Conservation (phyloP, 2,888 invertebrate genomes). For the Morinoia aosen region DNA sequence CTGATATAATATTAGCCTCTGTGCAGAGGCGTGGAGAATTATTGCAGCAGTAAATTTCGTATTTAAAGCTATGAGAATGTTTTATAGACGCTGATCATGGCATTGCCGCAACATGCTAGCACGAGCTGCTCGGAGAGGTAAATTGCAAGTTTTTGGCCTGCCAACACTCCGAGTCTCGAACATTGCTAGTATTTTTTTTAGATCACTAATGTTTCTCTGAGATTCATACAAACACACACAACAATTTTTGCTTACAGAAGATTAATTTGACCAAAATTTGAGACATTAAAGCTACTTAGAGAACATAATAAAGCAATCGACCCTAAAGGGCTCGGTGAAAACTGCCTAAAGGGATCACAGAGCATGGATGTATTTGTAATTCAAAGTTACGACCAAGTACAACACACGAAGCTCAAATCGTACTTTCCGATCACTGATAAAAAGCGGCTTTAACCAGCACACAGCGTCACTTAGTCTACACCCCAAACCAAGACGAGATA, state of each 20-base stretch:
- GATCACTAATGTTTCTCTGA: background rate
- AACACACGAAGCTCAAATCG: background rate
- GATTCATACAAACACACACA: background rate
- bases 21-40: background rate
- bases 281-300: background rate
- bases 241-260: background rate
- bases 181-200: background rate
- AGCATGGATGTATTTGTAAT: background rate
- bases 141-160: no score
- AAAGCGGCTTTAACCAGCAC: background rate
- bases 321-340: background rate
- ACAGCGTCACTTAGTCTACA: background rate
- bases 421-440: background rate
- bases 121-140: background rate
- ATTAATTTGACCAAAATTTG: background rate
- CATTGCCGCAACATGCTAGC: no score
- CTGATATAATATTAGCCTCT: background rate
- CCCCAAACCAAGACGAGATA: background rate
- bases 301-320: background rate
- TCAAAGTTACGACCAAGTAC: background rate
- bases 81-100: background rate
- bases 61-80: background rate
- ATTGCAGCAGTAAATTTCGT: background rate
- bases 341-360: background rate
- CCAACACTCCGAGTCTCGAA: no score